Conservation (phyloP, 2,888 invertebrate genomes). For the Dasysyrphus tricinctus region DNA sequence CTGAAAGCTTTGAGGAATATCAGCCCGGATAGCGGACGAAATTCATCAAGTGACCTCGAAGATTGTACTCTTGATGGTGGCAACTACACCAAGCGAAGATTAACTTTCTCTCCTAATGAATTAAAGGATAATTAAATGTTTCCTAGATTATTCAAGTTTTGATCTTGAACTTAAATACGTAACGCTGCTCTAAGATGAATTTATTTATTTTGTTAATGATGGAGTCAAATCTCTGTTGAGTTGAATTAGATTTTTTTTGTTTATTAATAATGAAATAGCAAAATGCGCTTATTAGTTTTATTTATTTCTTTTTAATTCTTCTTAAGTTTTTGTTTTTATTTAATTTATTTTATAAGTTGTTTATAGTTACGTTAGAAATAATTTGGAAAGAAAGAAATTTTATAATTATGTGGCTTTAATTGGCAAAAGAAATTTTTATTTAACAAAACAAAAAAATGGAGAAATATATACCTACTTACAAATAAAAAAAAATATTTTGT, state of each 20-base stretch:
- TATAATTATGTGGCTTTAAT: constrained; percentile 56
- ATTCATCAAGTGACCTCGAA: constrained; percentile 80
- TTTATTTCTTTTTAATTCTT: constrained; percentile 22
- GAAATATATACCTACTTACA: constrained; percentile 41
- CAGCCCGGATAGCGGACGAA: constrained; percentile 82
- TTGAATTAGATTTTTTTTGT: constrained; percentile 33
- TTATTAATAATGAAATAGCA: constrained; percentile 47
- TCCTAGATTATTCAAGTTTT: not conserved
- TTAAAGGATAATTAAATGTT: constrained; percentile 90
- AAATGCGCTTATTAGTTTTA: constrained; percentile 73
- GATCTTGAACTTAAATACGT: constrained; percentile 25
- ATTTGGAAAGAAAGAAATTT: constrained; percentile 26
- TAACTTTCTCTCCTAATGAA: constrained; percentile 85
- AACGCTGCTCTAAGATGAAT: constrained; percentile 45
- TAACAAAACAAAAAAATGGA: constrained; percentile 20
- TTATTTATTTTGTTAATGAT: constrained; percentile 66
- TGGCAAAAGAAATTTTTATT: constrained; percentile 54
- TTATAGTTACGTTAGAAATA: constrained; percentile 45
- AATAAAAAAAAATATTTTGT: constrained; percentile 4
- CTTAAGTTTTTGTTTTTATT: constrained; percentile 35
- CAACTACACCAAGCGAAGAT: constrained; percentile 78
- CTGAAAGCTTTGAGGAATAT: constrained; percentile 74
- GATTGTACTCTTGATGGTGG: constrained; percentile 73
- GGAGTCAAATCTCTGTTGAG: constrained; percentile 49
- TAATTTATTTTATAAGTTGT: constrained; percentile 41